Evolutionary conservation across 2,113 vertebrate genomes (phyloP).

Genomic region (Camelus dromedarius): DNA sequence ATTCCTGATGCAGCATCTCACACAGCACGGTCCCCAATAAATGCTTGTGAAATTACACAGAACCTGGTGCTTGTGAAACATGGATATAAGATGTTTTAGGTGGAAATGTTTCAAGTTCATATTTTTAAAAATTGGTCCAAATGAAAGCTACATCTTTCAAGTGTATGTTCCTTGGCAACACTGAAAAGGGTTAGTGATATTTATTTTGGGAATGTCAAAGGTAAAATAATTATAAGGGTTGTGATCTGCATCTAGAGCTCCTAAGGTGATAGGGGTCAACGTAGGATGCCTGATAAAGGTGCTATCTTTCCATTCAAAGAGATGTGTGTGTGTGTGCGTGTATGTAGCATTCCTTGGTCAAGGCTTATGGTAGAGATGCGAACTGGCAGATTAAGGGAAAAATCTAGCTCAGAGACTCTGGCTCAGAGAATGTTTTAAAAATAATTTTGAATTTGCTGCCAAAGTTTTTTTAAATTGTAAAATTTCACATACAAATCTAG

Average conservation of each 20-base stretch:
- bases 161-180: neutral
- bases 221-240: neutral
- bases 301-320: neutral
- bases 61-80: neutral
- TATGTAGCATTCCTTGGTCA: neutral
- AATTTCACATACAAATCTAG: neutral
- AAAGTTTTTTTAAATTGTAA: conserved; percentile 31
- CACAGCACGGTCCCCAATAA: neutral
- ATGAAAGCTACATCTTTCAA: neutral
- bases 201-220: neutral
- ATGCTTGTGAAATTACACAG: neutral
- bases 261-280: neutral
- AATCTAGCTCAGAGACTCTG: neutral
- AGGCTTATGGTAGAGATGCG: neutral
- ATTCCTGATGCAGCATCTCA: neutral
- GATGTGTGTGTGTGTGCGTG: neutral
- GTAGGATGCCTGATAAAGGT: neutral
- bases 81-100: neutral
- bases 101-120: neutral
- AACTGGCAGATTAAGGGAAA: conserved; percentile 28
- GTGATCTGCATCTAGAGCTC: neutral
- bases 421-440: conserved; percentile 1
- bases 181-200: conserved; percentile 16
- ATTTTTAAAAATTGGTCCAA: neutral
- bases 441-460: conserved; percentile 39